These are phyloP conservation scores for Thereva unica DNA, from an alignment of 2,888 invertebrate genomes.

Conservation along the genomic window DNA sequence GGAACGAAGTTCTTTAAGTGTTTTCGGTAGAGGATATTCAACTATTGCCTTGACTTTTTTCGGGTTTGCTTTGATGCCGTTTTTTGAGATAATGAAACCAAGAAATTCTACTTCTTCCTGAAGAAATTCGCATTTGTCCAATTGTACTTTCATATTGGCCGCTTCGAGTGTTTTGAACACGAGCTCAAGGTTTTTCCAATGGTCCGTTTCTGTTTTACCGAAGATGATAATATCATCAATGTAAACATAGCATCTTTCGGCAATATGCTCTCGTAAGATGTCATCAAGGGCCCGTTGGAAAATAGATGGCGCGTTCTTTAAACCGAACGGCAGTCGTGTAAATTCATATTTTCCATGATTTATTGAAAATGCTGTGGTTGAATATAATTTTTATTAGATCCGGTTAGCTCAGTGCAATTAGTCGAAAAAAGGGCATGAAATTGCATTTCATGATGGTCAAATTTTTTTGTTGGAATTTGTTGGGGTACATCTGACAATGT, in stretches of 20 bases:
- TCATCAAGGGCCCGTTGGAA: slow-evolving; percentile 5
- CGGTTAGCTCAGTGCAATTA: slow-evolving; percentile 33
- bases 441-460: no score
- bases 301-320: slow-evolving; percentile 18
- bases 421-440: no score
- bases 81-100: background rate
- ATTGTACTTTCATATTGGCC: slow-evolving; percentile 7
- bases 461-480: no score
- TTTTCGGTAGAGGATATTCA: background rate
- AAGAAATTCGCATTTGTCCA: slow-evolving; percentile 12
- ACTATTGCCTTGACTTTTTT: background rate
- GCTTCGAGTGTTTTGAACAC: slow-evolving; percentile 1
- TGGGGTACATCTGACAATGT: no score
- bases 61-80: slow-evolving; percentile 12
- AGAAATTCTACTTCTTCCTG: slow-evolving; percentile 2
- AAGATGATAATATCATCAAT: slow-evolving; percentile 18
- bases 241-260: slow-evolving; percentile 2
- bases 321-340: slow-evolving; percentile 3
- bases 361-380: slow-evolving; percentile 14
- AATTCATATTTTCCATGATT: slow-evolving; percentile 11
- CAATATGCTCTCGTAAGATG: background rate
- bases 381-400: slow-evolving; percentile 15
- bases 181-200: background rate
- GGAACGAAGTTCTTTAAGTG: slow-evolving; percentile 1
- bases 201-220: background rate